phyloP scores from a whole-genome alignment of 2,113 vertebrate species.

The Malurus alboscapulatus region DNA sequence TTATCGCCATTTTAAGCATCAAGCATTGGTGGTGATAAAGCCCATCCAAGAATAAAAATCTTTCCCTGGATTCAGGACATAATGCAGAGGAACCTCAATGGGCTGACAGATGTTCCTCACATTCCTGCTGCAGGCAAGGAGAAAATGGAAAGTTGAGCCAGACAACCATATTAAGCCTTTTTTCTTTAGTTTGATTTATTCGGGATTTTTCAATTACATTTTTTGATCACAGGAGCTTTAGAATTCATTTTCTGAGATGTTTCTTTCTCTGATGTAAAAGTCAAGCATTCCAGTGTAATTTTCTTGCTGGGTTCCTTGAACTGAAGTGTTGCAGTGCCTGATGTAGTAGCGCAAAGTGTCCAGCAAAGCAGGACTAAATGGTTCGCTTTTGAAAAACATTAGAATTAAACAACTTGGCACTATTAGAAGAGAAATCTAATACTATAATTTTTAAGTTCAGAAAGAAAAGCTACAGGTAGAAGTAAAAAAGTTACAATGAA shows the following conservation, averaged over 20 bases:
- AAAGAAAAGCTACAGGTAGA: neutral
- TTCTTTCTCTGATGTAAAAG: neutral
- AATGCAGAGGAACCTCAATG: rapidly evolving
- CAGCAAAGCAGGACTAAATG: neutral
- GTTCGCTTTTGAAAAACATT: neutral
- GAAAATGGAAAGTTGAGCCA: neutral
- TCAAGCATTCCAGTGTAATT: neutral
- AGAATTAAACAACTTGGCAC: neutral
- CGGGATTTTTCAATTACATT: neutral
- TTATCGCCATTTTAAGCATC: neutral
- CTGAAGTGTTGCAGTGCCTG: neutral
- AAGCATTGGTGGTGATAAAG: neutral
- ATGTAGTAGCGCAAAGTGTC: neutral
- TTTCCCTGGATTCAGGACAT: neutral
- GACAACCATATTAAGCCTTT: neutral
- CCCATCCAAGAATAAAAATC: neutral
- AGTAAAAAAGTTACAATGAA: neutral
- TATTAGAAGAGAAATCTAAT: neutral
- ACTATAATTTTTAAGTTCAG: neutral
- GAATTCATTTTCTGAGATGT: neutral
- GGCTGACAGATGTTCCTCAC: neutral
- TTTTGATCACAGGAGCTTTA: neutral
- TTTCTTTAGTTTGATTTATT: neutral
- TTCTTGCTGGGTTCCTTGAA: neutral
- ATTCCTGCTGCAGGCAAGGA: neutral